phyloP scores from a whole-genome alignment of 2,113 vertebrate species.

The Cercopithecus mona region DNA sequence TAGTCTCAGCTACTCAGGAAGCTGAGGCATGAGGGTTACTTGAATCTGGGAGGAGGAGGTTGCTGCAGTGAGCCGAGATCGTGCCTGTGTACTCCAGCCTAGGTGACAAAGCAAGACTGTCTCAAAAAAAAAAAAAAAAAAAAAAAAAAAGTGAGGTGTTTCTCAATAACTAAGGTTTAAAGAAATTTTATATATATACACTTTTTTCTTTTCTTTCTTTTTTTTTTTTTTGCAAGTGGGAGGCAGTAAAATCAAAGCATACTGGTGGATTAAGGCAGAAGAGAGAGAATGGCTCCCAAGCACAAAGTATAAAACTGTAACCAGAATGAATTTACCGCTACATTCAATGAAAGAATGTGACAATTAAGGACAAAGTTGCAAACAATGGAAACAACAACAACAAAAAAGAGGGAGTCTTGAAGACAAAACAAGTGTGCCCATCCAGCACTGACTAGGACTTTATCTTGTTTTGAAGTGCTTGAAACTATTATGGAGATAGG shows the following conservation, averaged over 20 bases:
- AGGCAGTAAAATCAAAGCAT: slow-evolving; percentile 21
- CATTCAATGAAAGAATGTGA: background rate
- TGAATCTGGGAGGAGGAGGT: too few species aligned
- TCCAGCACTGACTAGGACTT: background rate
- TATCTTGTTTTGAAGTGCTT: background rate
- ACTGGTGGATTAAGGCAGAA: background rate
- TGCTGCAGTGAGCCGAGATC: too few species aligned
- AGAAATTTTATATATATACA: background rate
- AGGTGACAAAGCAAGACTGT: too few species aligned
- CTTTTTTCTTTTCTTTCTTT: too few species aligned
- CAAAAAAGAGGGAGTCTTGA: background rate
- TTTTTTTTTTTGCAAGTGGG: background rate
- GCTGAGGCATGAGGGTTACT: too few species aligned
- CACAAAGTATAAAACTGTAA: background rate
- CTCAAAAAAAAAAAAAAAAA: too few species aligned
- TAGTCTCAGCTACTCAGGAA: too few species aligned
- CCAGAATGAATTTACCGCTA: background rate
- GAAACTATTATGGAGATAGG: background rate
- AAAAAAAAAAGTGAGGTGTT: background rate
- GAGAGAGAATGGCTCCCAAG: background rate
- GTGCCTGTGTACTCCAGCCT: too few species aligned
- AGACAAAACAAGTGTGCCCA: background rate
- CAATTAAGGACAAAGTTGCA: background rate
- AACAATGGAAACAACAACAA: background rate
- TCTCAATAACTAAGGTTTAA: background rate